phyloP scores from a whole-genome alignment of 1,140 invertebrate species.

The Scaptodrosophila lebanonensis region DNA sequence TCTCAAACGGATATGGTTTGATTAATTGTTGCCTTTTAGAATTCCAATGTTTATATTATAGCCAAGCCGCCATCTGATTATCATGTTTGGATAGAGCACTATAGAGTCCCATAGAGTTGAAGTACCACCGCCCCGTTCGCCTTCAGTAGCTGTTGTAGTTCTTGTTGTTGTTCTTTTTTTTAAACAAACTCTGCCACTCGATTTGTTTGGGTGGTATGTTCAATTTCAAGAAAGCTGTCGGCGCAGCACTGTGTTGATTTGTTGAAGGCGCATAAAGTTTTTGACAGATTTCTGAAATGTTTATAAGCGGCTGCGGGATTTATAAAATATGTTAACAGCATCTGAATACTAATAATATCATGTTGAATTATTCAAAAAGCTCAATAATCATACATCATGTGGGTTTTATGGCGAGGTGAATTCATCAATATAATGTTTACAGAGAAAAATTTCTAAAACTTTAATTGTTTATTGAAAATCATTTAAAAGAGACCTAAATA shows the following conservation, averaged over 20 bases:
- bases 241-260: constrained; percentile 10
- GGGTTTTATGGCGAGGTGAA: too few species aligned
- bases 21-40: constrained; percentile 52
- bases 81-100: constrained; percentile 37
- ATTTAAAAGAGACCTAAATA: too few species aligned
- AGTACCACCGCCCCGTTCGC: too few species aligned
- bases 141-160: constrained; percentile 10
- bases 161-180: constrained; percentile 55
- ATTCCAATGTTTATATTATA: background rate
- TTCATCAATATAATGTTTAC: too few species aligned
- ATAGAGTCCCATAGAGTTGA: too few species aligned
- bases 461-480: too few species aligned
- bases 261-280: constrained; percentile 26
- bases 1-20: constrained; percentile 46
- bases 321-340: constrained; percentile 40
- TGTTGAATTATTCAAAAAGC: too few species aligned
- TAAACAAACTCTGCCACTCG: constrained; percentile 39
- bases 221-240: constrained; percentile 37
- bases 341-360: background rate
- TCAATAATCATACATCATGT: too few species aligned
- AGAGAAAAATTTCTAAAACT: background rate
- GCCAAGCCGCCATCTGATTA: constrained; percentile 40
- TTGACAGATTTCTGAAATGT: constrained; percentile 62
- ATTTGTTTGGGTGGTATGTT: constrained; percentile 57
- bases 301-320: constrained; percentile 41